A percentile compares a stretch with the other conserved stretches of the same genome.
Conservation (phyloP, 2,888 invertebrate genomes). For the Ophioninae sp. region DNA sequence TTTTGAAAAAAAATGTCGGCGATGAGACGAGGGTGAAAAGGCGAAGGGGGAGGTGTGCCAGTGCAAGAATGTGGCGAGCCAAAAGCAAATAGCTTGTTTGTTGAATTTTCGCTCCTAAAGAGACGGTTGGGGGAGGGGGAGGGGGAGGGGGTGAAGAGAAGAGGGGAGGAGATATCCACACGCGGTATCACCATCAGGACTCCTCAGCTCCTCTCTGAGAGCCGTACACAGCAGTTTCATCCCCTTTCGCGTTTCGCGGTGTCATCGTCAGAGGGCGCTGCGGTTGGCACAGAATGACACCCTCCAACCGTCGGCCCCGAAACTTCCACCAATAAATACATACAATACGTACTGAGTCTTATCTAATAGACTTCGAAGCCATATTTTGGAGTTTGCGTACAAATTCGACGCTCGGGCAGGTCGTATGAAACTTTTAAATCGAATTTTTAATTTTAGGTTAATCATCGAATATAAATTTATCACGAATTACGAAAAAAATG, state of each 20-base stretch:
- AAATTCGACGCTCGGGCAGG: too few relatives aligned
- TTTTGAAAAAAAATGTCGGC: constrained; percentile 24
- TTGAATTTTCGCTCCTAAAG: constrained; percentile 36
- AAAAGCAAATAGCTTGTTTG: constrained; percentile 57
- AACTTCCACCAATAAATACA: constrained; percentile 1
- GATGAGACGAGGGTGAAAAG: constrained; percentile 2
- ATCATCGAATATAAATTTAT: too few relatives aligned
- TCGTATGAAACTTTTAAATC: too few relatives aligned
- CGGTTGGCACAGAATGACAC: constrained; percentile 80
- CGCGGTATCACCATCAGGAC: constrained; percentile 37
- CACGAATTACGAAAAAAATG: too few relatives aligned
- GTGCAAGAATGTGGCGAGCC: constrained; percentile 40
- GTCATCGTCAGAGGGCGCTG: constrained; percentile 81
- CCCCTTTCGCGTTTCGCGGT: constrained; percentile 80
- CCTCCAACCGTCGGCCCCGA: constrained; percentile 60
- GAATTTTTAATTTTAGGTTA: too few relatives aligned
- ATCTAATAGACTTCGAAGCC: not conserved
- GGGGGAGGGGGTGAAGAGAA: constrained; percentile 61
- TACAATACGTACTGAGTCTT: not conserved
- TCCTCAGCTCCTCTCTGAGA: constrained; percentile 50
- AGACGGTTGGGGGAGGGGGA: constrained; percentile 2
- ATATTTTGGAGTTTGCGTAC: too few relatives aligned
- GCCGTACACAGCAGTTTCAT: constrained; percentile 64
- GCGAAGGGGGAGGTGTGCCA: not conserved
- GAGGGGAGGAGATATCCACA: constrained; percentile 49